Evolutionary conservation across 2,113 vertebrate genomes (phyloP), one percentile per base, ranked within the genome.

Genomic region (Tapirus terrestris): DNA sequence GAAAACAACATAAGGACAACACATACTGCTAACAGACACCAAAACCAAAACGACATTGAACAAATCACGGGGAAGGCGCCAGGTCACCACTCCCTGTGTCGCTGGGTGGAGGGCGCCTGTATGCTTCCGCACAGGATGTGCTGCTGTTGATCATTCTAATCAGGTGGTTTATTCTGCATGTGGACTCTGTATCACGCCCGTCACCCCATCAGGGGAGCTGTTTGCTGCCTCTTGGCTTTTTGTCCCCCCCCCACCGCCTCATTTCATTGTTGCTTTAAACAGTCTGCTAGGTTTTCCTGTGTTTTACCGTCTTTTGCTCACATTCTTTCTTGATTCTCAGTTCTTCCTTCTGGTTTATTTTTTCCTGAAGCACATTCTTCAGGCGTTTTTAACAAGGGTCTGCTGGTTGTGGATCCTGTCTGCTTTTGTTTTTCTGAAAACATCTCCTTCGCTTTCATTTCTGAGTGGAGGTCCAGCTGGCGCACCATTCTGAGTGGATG

Each of bases 11-110:
- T 1, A 9, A 10, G 1, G 67, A 16, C 58, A 17, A 14, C 39
- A 33, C 27, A n/a, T 7, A 0, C 16, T 45, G 31, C 36, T 5
- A 21, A 21, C 13, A 12, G 58, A 17, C 1, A 0, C 5, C 68
- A 12, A n/a, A 20, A 8, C 5, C 11, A 1, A 4, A 8, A 3
- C 21, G 1, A 5, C 60, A 14, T 14, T 53, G 51, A 53, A 16
- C 14, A 53, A 53, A 16, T 3, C 13, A 0, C 14, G 14, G 51
- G 51, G 51, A 16, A 53, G 51, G 51, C 14, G 51, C 51, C 51
- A 53, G 51, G 51, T 13, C 51, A 53, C 13, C 51, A 12, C 13
- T 53, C 51, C 51, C 48, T 8, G 51, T 3, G 51, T 16, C 13
- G 13, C 51, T 16, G 51, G 51, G 14, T 53, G 12, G 13, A 12